phyloP scores from a whole-genome alignment of 1,140 invertebrate genomes.

The Bursaphelenchus mucronatus region DNA sequence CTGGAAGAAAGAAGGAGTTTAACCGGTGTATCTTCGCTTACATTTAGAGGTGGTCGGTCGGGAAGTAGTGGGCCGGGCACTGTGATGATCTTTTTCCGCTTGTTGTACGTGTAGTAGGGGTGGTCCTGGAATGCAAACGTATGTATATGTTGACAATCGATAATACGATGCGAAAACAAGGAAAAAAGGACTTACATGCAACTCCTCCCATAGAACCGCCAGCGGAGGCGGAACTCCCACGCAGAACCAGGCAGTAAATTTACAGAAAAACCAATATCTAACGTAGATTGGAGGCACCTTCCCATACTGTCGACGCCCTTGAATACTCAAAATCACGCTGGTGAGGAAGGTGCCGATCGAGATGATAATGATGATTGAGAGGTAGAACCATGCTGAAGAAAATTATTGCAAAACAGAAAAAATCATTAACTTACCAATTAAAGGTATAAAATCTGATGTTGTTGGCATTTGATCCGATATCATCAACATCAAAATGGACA shows the following conservation, averaged over 20 bases:
- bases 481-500: slow-evolving; percentile 60
- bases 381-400: slow-evolving; percentile 57
- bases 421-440: slow-evolving; percentile 41
- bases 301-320: slow-evolving; percentile 59
- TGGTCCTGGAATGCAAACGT: slow-evolving; percentile 44
- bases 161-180: neutral
- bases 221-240: slow-evolving; percentile 52
- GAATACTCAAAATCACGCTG: slow-evolving; percentile 53
- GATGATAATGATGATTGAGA: slow-evolving; percentile 53
- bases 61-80: neutral
- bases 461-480: slow-evolving; percentile 59
- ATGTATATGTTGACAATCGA: too few species aligned
- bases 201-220: slow-evolving; percentile 51
- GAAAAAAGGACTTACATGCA: slow-evolving; percentile 38
- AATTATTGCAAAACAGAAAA: slow-evolving; percentile 3
- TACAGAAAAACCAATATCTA: slow-evolving; percentile 52
- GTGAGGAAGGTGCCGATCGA: slow-evolving; percentile 60
- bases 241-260: slow-evolving; percentile 40
- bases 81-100: slow-evolving; percentile 5
- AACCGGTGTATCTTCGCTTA: neutral
- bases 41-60: slow-evolving; percentile 5
- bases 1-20: too few species aligned
- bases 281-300: slow-evolving; percentile 44
- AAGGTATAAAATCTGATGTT: slow-evolving; percentile 57
- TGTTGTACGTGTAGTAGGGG: slow-evolving; percentile 25